phyloP scores from a whole-genome alignment of 1,140 invertebrate species.

The Ceratosolen fusciceps region DNA sequence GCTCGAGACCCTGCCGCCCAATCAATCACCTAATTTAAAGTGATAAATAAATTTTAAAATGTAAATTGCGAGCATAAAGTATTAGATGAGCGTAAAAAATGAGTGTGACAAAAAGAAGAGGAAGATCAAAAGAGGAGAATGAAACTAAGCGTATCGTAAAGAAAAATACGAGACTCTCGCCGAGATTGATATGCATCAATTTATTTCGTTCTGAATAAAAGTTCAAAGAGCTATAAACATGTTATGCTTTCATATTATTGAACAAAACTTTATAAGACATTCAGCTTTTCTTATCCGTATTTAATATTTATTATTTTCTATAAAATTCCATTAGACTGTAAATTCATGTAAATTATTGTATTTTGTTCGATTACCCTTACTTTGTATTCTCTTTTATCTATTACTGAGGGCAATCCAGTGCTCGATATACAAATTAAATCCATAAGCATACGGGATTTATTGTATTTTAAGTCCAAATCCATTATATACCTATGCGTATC shows the following conservation, averaged over 20 bases:
- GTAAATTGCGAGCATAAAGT: background rate
- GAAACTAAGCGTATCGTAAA: background rate
- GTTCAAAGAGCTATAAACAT: slow-evolving; percentile 37
- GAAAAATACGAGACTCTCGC: background rate
- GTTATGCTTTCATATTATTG: slow-evolving; percentile 7
- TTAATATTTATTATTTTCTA: too few relatives aligned
- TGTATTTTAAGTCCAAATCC: too few relatives aligned
- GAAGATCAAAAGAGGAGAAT: background rate
- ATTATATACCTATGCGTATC: too few relatives aligned
- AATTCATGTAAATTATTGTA: slow-evolving; percentile 1
- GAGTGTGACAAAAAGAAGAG: background rate
- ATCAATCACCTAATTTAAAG: too few relatives aligned
- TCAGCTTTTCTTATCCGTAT: too few relatives aligned
- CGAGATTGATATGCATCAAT: slow-evolving; percentile 28
- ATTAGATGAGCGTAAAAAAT: background rate
- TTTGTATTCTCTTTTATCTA: too few relatives aligned
- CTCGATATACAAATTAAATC: too few relatives aligned
- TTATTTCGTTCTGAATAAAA: slow-evolving; percentile 25
- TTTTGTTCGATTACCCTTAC: too few relatives aligned
- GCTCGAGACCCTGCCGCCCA: too few relatives aligned
- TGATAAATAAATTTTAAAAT: background rate
- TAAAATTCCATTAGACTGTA: slow-evolving; percentile 18
- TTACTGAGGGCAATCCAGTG: too few relatives aligned
- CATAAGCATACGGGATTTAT: too few relatives aligned
- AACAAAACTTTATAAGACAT: slow-evolving; percentile 12